Percentiles rank a stretch among this genome's conserved stretches.
Conservation (phyloP, 2,113 vertebrate genomes). For the Syngnathoides biaculeatus region DNA sequence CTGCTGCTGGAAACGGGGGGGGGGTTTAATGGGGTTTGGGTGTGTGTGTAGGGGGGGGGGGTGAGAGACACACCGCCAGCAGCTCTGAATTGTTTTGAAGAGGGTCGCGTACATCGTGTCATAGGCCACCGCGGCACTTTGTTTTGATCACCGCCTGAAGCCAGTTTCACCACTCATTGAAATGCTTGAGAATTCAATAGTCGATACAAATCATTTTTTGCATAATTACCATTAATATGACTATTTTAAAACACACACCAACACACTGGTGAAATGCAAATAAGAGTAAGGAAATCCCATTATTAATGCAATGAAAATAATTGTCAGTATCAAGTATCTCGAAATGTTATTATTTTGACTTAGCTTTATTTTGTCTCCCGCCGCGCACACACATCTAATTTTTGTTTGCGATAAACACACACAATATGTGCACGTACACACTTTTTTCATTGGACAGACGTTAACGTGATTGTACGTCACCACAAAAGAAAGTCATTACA, state of each 20-base stretch:
- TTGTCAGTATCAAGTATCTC: no score
- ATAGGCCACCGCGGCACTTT: neutral
- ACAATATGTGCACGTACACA: no score
- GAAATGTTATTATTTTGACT: no score
- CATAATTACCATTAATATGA: no score
- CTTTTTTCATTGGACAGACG: no score
- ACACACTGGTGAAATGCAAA: neutral
- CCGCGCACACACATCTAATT: no score
- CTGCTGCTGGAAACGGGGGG: constrained; percentile 19
- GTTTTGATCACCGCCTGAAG: neutral
- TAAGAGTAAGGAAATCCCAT: neutral
- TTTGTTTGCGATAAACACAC: no score
- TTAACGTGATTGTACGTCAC: no score
- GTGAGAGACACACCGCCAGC: neutral
- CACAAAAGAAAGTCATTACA: no score
- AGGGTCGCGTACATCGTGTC: constrained; percentile 30
- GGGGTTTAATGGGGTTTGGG: neutral
- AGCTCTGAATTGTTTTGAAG: constrained; percentile 37
- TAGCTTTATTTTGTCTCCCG: no score
- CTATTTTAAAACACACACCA: neutral
- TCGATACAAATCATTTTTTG: no score
- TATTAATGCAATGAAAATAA: neutral
- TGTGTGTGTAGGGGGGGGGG: no score
- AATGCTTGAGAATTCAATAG: neutral
- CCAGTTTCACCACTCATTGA: neutral